These are phyloP conservation scores for Conchocele bisecta DNA, from an alignment of 2,888 invertebrate genomes.

Conservation along the genomic window DNA sequence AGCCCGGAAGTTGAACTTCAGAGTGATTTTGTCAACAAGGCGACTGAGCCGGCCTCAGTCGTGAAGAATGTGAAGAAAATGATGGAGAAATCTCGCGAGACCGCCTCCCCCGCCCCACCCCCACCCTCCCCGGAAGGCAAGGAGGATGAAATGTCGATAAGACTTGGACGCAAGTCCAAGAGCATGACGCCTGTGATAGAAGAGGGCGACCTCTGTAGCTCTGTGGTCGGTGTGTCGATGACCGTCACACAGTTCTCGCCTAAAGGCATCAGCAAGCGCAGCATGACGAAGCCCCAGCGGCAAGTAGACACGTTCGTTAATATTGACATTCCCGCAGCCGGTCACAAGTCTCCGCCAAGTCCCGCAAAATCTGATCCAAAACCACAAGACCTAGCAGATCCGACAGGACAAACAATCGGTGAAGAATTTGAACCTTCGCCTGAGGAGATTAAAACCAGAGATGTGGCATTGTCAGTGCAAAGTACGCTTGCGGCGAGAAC, in stretches of 20 bases:
- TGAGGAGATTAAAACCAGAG: conserved; percentile 32
- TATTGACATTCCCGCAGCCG: conserved; percentile 71
- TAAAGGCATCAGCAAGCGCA: conserved; percentile 35
- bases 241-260: conserved; percentile 65
- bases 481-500: conserved; percentile 51
- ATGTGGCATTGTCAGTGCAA: conserved; percentile 57
- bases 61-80: conserved; percentile 53
- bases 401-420: conserved; percentile 34
- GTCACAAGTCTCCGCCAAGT: not conserved
- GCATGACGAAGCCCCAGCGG: conserved; percentile 38
- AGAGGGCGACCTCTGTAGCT: too few relatives aligned
- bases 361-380: conserved; percentile 8
- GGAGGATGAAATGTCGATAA: conserved; percentile 46
- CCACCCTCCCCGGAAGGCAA: conserved; percentile 77
- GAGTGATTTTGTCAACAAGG: conserved; percentile 36
- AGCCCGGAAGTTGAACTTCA: too few relatives aligned
- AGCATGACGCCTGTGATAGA: conserved; percentile 67
- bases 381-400: conserved; percentile 10
- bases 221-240: conserved; percentile 63
- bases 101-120: conserved; percentile 75
- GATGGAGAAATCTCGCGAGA: conserved; percentile 57
- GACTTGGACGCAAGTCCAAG: too few relatives aligned
- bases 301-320: conserved; percentile 71
- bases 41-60: conserved; percentile 16
- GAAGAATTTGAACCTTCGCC: conserved; percentile 43